Conservation (phyloP, 2,888 invertebrate genomes). For the Patella depressa region DNA sequence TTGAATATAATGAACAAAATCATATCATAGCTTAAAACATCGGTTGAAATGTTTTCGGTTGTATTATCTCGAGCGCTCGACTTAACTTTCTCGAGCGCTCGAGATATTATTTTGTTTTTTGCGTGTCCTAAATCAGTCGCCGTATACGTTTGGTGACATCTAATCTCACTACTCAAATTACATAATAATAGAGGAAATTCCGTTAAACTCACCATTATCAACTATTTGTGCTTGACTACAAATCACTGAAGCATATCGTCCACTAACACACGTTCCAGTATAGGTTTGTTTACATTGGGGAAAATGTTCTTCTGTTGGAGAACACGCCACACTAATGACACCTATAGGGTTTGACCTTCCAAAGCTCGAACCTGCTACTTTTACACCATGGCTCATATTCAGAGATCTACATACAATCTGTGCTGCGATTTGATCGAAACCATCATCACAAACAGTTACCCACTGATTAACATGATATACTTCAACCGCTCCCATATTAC, state of each 20-base stretch:
- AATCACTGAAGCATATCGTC: slow-evolving; percentile 52
- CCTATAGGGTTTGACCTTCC: slow-evolving; percentile 73
- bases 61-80: too few relatives aligned
- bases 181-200: too few relatives aligned
- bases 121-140: too few relatives aligned
- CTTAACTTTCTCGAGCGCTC: too few relatives aligned
- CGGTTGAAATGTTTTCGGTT: too few relatives aligned
- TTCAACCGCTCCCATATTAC: slow-evolving; percentile 53
- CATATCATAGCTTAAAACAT: too few relatives aligned
- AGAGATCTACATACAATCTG: slow-evolving; percentile 39
- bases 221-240: slow-evolving; percentile 45
- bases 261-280: slow-evolving; percentile 32
- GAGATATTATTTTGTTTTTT: too few relatives aligned
- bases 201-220: slow-evolving; percentile 36
- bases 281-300: slow-evolving; percentile 37
- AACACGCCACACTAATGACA: slow-evolving; percentile 71
- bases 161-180: too few relatives aligned
- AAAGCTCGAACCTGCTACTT: slow-evolving; percentile 42
- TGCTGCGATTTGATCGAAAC: slow-evolving; percentile 47
- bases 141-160: too few relatives aligned
- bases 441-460: slow-evolving; percentile 50
- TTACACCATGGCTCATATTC: slow-evolving; percentile 47
- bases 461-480: slow-evolving; percentile 44
- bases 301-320: slow-evolving; percentile 41
- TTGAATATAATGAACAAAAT: too few relatives aligned